Percentiles rank a stretch among this genome's conserved stretches.
Evolutionary conservation across 2,113 vertebrate genomes (phyloP).

Genomic region (Odontophorus gujanensis): DNA sequence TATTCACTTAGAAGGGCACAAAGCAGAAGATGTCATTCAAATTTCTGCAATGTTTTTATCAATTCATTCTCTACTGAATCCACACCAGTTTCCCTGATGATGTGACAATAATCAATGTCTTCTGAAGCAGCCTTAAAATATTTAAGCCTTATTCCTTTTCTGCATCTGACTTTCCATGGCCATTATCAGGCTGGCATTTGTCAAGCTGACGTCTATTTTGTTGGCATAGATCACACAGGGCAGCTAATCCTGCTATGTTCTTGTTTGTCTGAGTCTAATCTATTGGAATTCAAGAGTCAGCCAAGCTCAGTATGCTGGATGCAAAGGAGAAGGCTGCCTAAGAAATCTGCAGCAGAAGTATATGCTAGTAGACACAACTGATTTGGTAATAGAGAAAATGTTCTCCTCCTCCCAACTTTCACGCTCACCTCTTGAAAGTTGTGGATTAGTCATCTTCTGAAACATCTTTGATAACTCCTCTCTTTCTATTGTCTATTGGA

Average conservation of each 20-base stretch:
- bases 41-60: not conserved
- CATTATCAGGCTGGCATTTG: not conserved
- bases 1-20: not conserved
- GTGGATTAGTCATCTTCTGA: not conserved
- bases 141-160: not conserved
- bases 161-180: not conserved
- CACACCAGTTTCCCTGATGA: not conserved
- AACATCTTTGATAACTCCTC: not conserved
- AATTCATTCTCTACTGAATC: not conserved
- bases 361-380: not conserved
- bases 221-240: not conserved
- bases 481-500: not conserved
- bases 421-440: not conserved
- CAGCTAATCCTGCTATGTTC: not conserved
- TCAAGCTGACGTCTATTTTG: not conserved
- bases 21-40: not conserved
- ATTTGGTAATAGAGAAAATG: not conserved
- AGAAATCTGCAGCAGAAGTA: not conserved
- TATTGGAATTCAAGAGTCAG: conserved; percentile 4
- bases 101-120: not conserved
- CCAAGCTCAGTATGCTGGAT: not conserved
- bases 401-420: not conserved
- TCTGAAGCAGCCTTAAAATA: not conserved
- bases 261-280: not conserved
- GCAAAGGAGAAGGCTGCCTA: not conserved